These are phyloP conservation scores for Puffinus mauretanicus DNA, from an alignment of 2,113 vertebrate species.

Conservation along the genomic window DNA sequence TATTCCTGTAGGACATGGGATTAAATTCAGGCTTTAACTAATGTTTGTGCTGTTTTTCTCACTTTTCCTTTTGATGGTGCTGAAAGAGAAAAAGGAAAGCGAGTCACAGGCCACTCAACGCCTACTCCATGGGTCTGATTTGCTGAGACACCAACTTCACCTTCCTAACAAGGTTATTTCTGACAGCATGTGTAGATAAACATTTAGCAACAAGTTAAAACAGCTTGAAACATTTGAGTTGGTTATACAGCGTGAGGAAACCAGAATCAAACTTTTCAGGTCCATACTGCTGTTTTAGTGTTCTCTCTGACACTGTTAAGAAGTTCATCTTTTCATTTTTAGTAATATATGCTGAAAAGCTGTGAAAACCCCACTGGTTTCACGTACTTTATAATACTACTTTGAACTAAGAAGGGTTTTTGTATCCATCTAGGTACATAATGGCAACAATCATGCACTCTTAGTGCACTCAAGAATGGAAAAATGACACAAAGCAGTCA, in stretches of 20 bases:
- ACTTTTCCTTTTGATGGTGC: slow-evolving; percentile 93
- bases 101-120: slow-evolving; percentile 87
- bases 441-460: slow-evolving; percentile 71
- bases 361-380: slow-evolving; percentile 57
- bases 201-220: slow-evolving; percentile 78
- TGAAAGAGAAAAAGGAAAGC: slow-evolving; percentile 89
- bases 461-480: slow-evolving; percentile 72
- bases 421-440: slow-evolving; percentile 74
- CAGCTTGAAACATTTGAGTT: slow-evolving; percentile 66
- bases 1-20: slow-evolving; percentile 76
- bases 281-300: slow-evolving; percentile 30
- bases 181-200: slow-evolving; percentile 95
- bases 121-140: slow-evolving; percentile 87
- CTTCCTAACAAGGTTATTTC: slow-evolving; percentile 92
- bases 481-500: slow-evolving; percentile 70
- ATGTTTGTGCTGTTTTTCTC: slow-evolving; percentile 92
- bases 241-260: slow-evolving; percentile 58
- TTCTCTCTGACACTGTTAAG: slow-evolving; percentile 13
- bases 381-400: not conserved
- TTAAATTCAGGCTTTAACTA: slow-evolving; percentile 81
- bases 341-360: slow-evolving; percentile 38
- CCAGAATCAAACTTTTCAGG: not conserved
- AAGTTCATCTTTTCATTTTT: slow-evolving; percentile 20
- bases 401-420: slow-evolving; percentile 74
- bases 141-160: slow-evolving; percentile 90